Base-by-base conservation (phyloP, 2,113 vertebrate species). In the Centropus bengalensis region DNA sequence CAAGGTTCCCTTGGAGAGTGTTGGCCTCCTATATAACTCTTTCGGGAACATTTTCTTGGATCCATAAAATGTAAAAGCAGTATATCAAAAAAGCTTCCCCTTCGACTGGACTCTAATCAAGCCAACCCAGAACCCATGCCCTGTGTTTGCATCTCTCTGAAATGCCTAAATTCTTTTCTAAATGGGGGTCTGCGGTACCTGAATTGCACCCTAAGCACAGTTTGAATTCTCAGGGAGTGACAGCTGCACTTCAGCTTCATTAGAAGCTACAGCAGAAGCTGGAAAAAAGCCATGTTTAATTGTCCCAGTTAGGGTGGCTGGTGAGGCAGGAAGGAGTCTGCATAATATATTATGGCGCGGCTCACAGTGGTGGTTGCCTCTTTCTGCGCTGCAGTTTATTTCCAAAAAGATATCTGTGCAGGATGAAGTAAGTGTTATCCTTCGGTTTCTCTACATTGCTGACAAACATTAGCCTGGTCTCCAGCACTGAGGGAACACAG, bases 281-380 rank as follows among this genome's bases (percentile, higher is more conserved):
- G 92, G 96, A 95, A 97, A 80, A 70, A 94, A 94, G 95, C 40
- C 45, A 66, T 33, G 20, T 80, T 97, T 95, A 92, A 44, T 91
- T 95, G 96, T 96, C 96, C 94, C 88, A 16, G 40, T 86, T 88
- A 84, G 42, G n/a, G 73, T 69, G n/a, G 8, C 5, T 11, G 22
- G 26, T 28, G 21, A 80, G 58, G 90, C 76, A 55, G 66, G 74
- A 21, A 69, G 68, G 32, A 75, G 33, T 21, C 22, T 74, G 71
- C 7, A 15, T n/a, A 85, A 62, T 11, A 27, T 33, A 36, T 64
- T 52, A 30, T 1, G 19, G 77, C 16, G 24, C 18, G 82, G 69
- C n/a, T 44, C 71, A 67, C 45, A 71, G 82, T 8, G 12, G 68
- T 63, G 40, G 58, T 16, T 83, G 68, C 18, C 64, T 94, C 68